Conservation (phyloP, 2,888 invertebrate genomes). For the Leucoma salicis region DNA sequence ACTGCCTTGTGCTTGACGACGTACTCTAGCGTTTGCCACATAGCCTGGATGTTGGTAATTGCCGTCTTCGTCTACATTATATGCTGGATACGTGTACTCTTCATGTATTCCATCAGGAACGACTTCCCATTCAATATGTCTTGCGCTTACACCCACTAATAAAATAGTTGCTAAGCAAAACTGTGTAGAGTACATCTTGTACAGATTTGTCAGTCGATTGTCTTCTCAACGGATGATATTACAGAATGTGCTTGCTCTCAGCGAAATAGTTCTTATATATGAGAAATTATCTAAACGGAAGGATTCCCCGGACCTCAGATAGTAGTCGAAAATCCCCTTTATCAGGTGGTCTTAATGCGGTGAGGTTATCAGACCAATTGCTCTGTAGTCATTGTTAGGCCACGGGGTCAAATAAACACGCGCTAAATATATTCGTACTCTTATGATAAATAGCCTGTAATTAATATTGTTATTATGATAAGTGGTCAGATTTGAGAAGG, state of each 20-base stretch:
- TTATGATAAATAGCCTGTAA: too few species aligned
- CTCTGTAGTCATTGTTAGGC: not conserved
- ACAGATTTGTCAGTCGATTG: not conserved
- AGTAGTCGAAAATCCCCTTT: not conserved
- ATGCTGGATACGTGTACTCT: slow-evolving; percentile 1
- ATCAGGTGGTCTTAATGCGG: not conserved
- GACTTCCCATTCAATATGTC: slow-evolving; percentile 11
- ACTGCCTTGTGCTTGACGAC: slow-evolving; percentile 17
- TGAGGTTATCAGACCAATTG: not conserved
- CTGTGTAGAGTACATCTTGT: slow-evolving; percentile 6
- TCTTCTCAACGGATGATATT: not conserved
- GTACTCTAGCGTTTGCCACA: slow-evolving; percentile 10
- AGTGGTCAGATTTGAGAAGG: too few species aligned
- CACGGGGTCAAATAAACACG: not conserved
- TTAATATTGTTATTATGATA: too few species aligned
- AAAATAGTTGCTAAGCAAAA: slow-evolving; percentile 11
- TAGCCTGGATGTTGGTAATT: slow-evolving; percentile 5
- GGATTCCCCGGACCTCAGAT: slow-evolving; percentile 2
- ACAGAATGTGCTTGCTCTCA: not conserved
- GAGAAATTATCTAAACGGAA: not conserved
- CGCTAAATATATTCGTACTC: too few species aligned
- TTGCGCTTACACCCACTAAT: slow-evolving; percentile 13
- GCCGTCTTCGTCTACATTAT: not conserved
- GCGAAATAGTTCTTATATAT: not conserved
- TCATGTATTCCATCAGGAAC: slow-evolving; percentile 4